A percentile compares a stretch with the other conserved stretches of the same genome.
phyloP scores from a whole-genome alignment of 30 jellyfish, hydroid and myxozoan species.

The Chrysaora quinquecirrha region DNA sequence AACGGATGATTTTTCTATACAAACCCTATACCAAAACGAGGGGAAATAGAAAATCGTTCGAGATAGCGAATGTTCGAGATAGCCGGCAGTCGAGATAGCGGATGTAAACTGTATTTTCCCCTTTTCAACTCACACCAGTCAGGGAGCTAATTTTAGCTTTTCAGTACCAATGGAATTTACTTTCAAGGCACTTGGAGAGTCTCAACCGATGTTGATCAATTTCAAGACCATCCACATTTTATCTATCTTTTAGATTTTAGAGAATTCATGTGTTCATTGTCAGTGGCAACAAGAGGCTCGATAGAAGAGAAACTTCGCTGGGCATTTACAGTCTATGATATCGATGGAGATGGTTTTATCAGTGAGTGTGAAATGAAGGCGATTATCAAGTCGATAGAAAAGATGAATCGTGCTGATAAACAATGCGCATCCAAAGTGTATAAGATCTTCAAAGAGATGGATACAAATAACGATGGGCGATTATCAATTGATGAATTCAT shows the following conservation, averaged over 20 bases:
- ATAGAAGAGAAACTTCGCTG: constrained; percentile 70
- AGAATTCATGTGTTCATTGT: constrained; percentile 71
- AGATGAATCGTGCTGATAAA: constrained; percentile 58
- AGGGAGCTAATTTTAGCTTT: too few relatives aligned
- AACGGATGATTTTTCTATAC: too few relatives aligned
- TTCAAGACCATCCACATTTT: too few relatives aligned
- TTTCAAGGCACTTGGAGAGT: too few relatives aligned
- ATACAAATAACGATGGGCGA: constrained; percentile 53
- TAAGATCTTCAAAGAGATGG: constrained; percentile 44
- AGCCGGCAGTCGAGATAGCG: too few relatives aligned
- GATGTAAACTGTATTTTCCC: too few relatives aligned
- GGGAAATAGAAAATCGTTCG: too few relatives aligned
- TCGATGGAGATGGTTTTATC: constrained; percentile 78
- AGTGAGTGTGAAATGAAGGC: constrained; percentile 53
- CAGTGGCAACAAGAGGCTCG: constrained; percentile 78
- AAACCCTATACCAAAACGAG: too few relatives aligned
- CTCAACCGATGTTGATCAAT: too few relatives aligned
- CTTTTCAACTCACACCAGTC: too few relatives aligned
- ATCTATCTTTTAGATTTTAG: constrained; percentile 75
- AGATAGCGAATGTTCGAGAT: too few relatives aligned
- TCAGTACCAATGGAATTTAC: too few relatives aligned
- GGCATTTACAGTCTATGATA: constrained; percentile 70
- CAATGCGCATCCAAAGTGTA: constrained; percentile 14
- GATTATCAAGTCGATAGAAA: constrained; percentile 49
- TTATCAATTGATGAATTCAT: constrained; percentile 64